phyloP scores from a whole-genome alignment of 2,113 vertebrate genomes.

The Vulpes vulpes region DNA sequence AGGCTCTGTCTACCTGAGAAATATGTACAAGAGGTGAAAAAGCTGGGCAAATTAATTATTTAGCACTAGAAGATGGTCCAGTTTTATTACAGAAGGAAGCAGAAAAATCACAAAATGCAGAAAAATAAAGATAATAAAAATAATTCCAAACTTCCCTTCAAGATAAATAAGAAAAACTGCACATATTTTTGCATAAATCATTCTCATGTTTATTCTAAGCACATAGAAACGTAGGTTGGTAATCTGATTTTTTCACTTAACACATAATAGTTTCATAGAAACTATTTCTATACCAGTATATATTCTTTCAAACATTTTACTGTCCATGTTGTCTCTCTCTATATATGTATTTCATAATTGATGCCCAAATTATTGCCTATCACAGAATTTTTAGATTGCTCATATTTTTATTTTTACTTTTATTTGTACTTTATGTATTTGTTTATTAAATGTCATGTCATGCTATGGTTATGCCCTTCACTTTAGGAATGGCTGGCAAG shows the following conservation, averaged over 20 bases:
- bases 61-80: not conserved
- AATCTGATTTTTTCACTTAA: conserved; percentile 36
- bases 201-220: not conserved
- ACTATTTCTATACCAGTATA: not conserved
- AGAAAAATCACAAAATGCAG: conserved; percentile 43
- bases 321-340: not conserved
- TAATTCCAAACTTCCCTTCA: not conserved
- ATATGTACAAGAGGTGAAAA: not conserved
- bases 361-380: not conserved
- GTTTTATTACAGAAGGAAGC: conserved; percentile 55
- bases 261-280: not conserved
- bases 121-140: conserved; percentile 51
- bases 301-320: conserved; percentile 29
- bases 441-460: not conserved
- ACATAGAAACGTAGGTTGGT: not conserved
- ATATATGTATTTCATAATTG: not conserved
- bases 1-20: not conserved
- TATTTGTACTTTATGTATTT: conserved; percentile 21
- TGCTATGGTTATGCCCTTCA: not conserved
- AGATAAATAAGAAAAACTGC: not conserved
- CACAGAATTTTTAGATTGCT: not conserved
- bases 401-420: conserved; percentile 25
- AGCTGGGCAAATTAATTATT: not conserved
- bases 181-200: conserved; percentile 47
- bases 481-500: not conserved